These are phyloP conservation scores for Rhinolophus ferrumequinum DNA, from an alignment of 2,113 vertebrate genomes.

Conservation along the genomic window DNA sequence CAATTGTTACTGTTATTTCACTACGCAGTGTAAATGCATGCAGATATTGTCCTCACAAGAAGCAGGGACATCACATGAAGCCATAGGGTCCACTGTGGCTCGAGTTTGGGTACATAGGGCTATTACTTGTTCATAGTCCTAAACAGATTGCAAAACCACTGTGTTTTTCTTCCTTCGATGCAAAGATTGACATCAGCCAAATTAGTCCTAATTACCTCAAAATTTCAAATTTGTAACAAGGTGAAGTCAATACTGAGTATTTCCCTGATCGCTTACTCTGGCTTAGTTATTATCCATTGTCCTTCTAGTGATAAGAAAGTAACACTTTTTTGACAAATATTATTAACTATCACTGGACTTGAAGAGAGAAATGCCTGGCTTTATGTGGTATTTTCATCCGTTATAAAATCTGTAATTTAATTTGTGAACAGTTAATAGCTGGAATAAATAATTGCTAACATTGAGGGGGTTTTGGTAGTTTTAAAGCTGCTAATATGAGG, in stretches of 20 bases:
- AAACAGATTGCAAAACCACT: neutral
- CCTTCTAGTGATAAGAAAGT: neutral
- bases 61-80: rapidly evolving
- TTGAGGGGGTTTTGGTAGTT: neutral
- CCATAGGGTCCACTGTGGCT: neutral
- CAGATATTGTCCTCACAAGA: neutral
- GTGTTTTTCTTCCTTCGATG: neutral
- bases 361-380: neutral
- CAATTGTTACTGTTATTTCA: neutral
- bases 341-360: neutral
- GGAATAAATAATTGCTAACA: neutral
- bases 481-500: neutral
- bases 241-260: neutral
- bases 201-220: neutral
- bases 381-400: neutral
- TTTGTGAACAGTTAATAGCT: neutral
- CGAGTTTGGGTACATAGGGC: neutral
- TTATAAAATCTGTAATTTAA: neutral
- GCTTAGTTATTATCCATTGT: neutral
- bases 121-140: neutral
- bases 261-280: neutral
- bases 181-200: neutral
- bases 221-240: neutral
- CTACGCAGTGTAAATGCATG: neutral
- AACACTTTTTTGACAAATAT: neutral